Conservation (phyloP, 2,113 vertebrate species). For the Mustela nigripes region DNA sequence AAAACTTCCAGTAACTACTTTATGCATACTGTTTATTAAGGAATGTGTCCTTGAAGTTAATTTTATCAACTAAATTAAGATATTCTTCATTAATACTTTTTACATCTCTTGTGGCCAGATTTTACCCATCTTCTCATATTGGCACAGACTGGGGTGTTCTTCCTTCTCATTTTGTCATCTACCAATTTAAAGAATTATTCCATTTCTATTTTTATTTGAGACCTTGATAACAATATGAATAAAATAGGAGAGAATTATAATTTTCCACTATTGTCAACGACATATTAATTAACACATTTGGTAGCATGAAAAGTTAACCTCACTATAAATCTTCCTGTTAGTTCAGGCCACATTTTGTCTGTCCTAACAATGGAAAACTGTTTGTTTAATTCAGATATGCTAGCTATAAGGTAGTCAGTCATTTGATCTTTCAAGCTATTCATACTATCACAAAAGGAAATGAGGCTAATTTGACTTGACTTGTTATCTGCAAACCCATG, state of each 20-base stretch:
- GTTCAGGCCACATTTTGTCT: neutral
- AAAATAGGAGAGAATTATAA: neutral
- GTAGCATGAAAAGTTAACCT: neutral
- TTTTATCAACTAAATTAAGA: constrained; percentile 17
- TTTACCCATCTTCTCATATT: neutral
- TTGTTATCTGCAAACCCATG: neutral
- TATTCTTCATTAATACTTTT: constrained; percentile 9
- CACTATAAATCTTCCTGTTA: constrained; percentile 4
- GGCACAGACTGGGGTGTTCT: neutral
- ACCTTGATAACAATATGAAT: constrained; percentile 17
- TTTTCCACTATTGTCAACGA: neutral
- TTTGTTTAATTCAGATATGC: constrained; percentile 42
- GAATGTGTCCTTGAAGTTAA: neutral
- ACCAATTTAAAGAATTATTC: constrained; percentile 54
- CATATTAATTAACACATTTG: constrained; percentile 11
- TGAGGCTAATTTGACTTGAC: neutral
- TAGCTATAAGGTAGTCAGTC: neutral
- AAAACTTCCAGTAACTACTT: neutral
- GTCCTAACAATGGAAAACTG: neutral
- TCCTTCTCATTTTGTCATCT: constrained; percentile 12
- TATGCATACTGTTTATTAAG: neutral
- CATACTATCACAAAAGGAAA: constrained; percentile 16
- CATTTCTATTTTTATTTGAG: constrained; percentile 47
- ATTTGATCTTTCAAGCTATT: constrained; percentile 1
- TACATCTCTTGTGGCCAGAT: neutral